A percentile compares a stretch with the other conserved stretches of the same genome.
Conservation (phyloP, 2,888 invertebrate species). For the Drosophila mulleri region DNA sequence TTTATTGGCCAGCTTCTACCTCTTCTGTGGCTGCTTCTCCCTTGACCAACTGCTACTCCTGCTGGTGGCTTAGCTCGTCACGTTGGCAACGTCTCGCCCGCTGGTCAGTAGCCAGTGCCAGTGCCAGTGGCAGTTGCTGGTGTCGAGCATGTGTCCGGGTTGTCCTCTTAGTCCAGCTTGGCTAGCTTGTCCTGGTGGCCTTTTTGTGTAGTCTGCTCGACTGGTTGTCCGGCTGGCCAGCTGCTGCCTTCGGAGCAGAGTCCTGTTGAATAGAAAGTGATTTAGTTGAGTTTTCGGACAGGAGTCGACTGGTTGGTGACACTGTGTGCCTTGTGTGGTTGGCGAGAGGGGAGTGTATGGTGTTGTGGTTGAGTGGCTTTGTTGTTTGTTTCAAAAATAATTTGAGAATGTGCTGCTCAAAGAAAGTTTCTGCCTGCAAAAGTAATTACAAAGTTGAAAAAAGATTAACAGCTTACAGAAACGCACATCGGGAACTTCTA, state of each 20-base stretch:
- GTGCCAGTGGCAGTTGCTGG: constrained; percentile 26
- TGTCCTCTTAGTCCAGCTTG: constrained; percentile 13
- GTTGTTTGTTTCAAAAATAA: constrained; percentile 55
- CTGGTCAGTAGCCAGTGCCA: constrained; percentile 33
- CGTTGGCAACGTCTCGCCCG: constrained; percentile 28
- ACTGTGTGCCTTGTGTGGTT: constrained; percentile 23
- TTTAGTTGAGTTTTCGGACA: constrained; percentile 65
- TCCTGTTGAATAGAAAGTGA: constrained; percentile 77
- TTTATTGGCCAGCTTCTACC: constrained; percentile 51
- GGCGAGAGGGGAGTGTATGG: constrained; percentile 14
- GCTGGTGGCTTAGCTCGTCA: constrained; percentile 36
- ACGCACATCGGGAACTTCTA: constrained; percentile 17
- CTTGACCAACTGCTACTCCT: constrained; percentile 26
- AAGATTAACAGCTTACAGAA: constrained; percentile 78
- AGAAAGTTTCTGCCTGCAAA: constrained; percentile 73
- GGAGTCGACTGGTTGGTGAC: constrained; percentile 37
- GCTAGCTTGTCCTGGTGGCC: constrained; percentile 27
- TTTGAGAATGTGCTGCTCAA: constrained; percentile 54
- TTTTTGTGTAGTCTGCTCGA: constrained; percentile 36
- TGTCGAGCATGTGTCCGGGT: constrained; percentile 52
- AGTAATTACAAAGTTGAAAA: constrained; percentile 83
- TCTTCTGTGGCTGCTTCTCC: constrained; percentile 3
- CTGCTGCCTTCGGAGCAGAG: constrained; percentile 25
- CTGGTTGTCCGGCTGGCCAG: constrained; percentile 18
- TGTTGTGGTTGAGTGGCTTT: constrained; percentile 45